Evolutionary conservation across 2,113 vertebrate species (phyloP).

Genomic region (Nibea albiflora): DNA sequence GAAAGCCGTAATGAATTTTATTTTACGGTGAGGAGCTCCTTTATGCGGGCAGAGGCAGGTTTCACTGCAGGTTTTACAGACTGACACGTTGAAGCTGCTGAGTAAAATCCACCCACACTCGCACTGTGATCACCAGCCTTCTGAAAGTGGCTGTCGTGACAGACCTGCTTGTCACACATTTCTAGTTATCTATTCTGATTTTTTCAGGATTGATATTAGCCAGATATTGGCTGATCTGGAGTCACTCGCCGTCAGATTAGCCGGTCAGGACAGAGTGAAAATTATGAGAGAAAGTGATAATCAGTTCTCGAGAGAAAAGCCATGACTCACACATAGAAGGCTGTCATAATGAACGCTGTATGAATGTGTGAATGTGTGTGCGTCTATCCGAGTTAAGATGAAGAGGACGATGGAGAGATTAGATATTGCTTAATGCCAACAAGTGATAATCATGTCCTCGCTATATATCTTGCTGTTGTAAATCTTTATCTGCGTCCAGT

Average conservation of each 20-base stretch:
- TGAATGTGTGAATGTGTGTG: conserved; percentile 27
- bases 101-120: conserved; percentile 59
- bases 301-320: conserved; percentile 61
- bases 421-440: conserved; percentile 57
- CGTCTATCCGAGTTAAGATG: conserved; percentile 41
- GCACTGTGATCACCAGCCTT: conserved; percentile 15
- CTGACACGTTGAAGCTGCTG: conserved; percentile 31
- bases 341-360: conserved; percentile 46
- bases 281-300: conserved; percentile 65
- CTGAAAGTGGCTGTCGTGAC: conserved; percentile 35
- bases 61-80: conserved; percentile 30
- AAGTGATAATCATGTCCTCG: conserved; percentile 57
- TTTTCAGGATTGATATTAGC: conserved; percentile 26
- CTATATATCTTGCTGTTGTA: conserved; percentile 35
- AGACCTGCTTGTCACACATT: conserved; percentile 35
- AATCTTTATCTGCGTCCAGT: conserved; percentile 1
- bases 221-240: conserved; percentile 3
- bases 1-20: conserved; percentile 6
- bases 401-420: conserved; percentile 55
- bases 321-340: conserved; percentile 67
- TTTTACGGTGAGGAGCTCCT: neutral
- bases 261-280: conserved; percentile 42
- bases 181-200: conserved; percentile 20
- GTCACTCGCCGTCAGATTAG: conserved; percentile 45
- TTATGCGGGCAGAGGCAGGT: conserved; percentile 8